A percentile compares a stretch with the other conserved stretches of the same genome.
Evolutionary conservation across 2,797 vertebrate genomes (phyloP).

Genomic region (Sternotherus odoratus): DNA sequence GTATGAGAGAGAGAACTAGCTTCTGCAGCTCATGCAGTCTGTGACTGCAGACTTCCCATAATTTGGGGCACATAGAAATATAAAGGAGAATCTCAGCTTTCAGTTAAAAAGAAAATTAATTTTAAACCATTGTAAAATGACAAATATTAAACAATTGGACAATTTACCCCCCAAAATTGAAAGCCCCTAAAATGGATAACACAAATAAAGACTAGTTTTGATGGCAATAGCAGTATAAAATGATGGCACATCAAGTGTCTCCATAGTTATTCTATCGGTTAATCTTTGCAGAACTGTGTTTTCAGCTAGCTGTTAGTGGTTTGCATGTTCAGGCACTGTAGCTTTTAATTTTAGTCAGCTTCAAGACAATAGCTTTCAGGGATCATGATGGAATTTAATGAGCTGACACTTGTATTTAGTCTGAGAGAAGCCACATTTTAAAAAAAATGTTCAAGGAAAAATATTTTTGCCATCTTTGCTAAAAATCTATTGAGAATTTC

Average conservation of each 20-base stretch:
- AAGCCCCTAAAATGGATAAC: neutral
- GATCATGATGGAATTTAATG: neutral
- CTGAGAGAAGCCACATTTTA: neutral
- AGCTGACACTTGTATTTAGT: neutral
- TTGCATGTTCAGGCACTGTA: neutral
- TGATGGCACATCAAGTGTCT: neutral
- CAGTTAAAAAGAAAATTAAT: neutral
- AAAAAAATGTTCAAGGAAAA: neutral
- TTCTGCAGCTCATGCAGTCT: neutral
- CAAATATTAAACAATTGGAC: neutral
- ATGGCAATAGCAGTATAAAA: neutral
- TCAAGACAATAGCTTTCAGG: fast-evolving
- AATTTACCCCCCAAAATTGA: neutral
- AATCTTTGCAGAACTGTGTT: fast-evolving
- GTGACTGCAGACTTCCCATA: fast-evolving
- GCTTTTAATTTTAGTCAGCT: neutral
- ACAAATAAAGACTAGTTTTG: neutral
- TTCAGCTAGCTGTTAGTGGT: neutral
- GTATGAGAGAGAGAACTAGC: neutral
- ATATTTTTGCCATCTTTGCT: neutral
- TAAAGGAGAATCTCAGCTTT: neutral
- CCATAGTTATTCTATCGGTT: neutral
- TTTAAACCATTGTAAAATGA: neutral
- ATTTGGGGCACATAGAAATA: neutral
- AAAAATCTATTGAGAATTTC: neutral